Base-by-base conservation (phyloP, 2,888 invertebrate species). In the Synanthedon vespiformis region DNA sequence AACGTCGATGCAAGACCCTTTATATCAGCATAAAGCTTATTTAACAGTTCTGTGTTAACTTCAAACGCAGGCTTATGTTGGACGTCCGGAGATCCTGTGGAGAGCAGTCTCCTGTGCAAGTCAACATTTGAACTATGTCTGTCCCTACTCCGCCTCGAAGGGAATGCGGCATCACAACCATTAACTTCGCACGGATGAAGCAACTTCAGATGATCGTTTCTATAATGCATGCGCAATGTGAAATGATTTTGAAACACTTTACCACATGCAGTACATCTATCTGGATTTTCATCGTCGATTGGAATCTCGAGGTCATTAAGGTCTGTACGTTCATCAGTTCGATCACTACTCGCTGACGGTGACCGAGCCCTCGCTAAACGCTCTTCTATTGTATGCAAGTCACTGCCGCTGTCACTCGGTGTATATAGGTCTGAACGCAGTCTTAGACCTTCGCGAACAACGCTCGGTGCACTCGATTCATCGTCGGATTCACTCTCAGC, bases 211-310 rank as follows among this genome's bases (percentile, higher is more conserved):
- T 96, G 96, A 52, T 95, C 95, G 79, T 94, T 96, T 82, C 95
- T 94, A 80, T 94, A 96, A 79, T 96, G 96, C 61, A 95, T 94
- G 70, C 95, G 95, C 63, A 96, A 91, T 48, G 94, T 94, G 75
- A 96, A 95, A 77, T 95, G 95, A 80, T 95, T 96, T 75, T 94
- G 95, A 89, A 96, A 96, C 73, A 94, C 90, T 83, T 95, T 95
- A 14, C 94, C 93, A 74, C 96, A 96, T 34, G 94, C 94, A 1
- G 94, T 92, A 79, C 96, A 96, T 56, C 93, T 89, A 56, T 94
- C 90, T 2, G 96, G 95, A 75, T 96, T 95, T 65, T 95, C 95
- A 68, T 94, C 93, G 78, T 95, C 95, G 55, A 95, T 91, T 14
- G 95, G 95, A 56, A 95, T 93, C 67, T 95, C 95, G 58, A 88